Evolutionary conservation across 2,113 vertebrate species (phyloP).

Genomic region (Pollachius pollachius): DNA sequence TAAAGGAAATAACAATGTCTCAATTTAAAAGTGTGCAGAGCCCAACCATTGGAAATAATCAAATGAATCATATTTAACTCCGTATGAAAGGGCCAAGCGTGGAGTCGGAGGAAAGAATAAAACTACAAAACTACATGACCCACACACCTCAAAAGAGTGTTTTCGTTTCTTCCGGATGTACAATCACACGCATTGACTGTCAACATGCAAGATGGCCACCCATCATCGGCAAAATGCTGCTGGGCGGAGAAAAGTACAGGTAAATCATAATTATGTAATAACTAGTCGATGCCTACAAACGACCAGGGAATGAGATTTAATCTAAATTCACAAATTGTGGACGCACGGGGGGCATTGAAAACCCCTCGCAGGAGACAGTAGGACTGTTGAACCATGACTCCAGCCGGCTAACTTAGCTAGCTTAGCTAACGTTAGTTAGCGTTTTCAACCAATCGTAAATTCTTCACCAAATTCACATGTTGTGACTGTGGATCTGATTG

Average conservation of each 20-base stretch:
- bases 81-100: neutral
- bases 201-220: slow-evolving; percentile 99
- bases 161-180: slow-evolving; percentile 77
- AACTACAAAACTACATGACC: slow-evolving; percentile 48
- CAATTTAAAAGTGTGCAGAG: too few species aligned
- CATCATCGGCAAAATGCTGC: slow-evolving; percentile 99
- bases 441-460: slow-evolving; percentile 9
- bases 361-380: neutral
- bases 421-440: slow-evolving; percentile 38
- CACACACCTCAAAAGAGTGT: slow-evolving; percentile 39
- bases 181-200: slow-evolving; percentile 80
- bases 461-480: neutral
- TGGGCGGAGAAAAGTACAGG: slow-evolving; percentile 98
- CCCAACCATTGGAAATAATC: neutral
- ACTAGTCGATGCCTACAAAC: neutral
- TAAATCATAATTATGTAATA: slow-evolving; percentile 48
- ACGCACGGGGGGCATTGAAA: neutral
- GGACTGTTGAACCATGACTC: slow-evolving; percentile 40
- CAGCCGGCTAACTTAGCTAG: slow-evolving; percentile 61
- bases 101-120: neutral
- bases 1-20: too few species aligned
- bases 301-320: rapidly evolving
- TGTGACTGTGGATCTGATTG: too few species aligned
- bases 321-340: neutral
- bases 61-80: neutral